Percentiles rank a stretch among this genome's conserved stretches.
Evolutionary conservation across 2,797 vertebrate species (phyloP).

Genomic region (Brachyalestes nurse): DNA sequence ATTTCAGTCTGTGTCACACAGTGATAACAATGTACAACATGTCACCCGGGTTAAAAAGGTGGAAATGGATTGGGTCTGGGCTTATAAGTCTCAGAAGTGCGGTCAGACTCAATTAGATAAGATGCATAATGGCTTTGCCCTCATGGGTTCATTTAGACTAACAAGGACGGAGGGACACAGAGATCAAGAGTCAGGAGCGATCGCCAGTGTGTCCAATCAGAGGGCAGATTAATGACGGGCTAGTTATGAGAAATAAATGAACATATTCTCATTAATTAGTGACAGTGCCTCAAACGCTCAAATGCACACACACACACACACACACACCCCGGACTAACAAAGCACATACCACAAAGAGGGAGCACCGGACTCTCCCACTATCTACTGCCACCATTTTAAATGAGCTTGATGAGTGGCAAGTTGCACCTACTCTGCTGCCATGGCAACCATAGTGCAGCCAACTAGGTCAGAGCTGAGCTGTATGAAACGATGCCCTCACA

Average conservation of each 20-base stretch:
- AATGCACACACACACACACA: background rate
- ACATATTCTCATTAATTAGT: slow-evolving; percentile 53
- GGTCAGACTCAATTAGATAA: slow-evolving; percentile 7
- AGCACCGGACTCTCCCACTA: slow-evolving; percentile 28
- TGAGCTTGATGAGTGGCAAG: slow-evolving; percentile 81
- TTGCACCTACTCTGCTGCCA: slow-evolving; percentile 83
- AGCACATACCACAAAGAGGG: background rate
- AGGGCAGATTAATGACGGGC: slow-evolving; percentile 43
- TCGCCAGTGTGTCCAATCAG: slow-evolving; percentile 38
- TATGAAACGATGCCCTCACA: slow-evolving; percentile 51
- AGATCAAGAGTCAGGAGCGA: slow-evolving; percentile 29
- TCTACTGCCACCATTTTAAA: slow-evolving; percentile 63
- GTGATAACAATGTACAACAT: no score
- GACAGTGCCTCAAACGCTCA: background rate
- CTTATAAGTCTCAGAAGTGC: slow-evolving; percentile 2
- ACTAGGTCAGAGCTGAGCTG: slow-evolving; percentile 77
- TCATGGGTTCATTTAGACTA: slow-evolving; percentile 9
- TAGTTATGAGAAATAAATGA: slow-evolving; percentile 47
- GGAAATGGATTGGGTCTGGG: no score
- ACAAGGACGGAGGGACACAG: slow-evolving; percentile 10
- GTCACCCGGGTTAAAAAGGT: no score
- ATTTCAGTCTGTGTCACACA: no score
- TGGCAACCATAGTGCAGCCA: slow-evolving; percentile 82
- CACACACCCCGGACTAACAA: background rate
- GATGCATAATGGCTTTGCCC: slow-evolving; percentile 6